Percentiles rank a stretch among this genome's conserved stretches.
Conservation (phyloP, 2,797 vertebrate genomes). For the Poeciliopsis turneri region DNA sequence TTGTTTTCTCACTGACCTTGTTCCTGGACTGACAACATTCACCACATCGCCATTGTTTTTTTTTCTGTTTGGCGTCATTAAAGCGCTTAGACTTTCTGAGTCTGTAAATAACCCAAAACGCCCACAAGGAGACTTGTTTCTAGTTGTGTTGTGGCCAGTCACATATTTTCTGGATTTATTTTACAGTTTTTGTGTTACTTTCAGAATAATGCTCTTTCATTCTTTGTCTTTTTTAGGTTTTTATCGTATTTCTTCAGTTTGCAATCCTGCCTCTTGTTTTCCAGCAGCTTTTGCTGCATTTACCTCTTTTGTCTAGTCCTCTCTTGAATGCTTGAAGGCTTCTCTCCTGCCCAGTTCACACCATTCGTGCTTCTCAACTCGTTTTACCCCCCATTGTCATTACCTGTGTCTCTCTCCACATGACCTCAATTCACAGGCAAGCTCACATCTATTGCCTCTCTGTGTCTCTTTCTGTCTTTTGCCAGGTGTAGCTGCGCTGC, state of each 20-base stretch:
- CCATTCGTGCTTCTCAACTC: slow-evolving; percentile 53
- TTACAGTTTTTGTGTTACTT: not conserved
- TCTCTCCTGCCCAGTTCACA: slow-evolving; percentile 41
- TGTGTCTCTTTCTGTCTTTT: slow-evolving; percentile 45
- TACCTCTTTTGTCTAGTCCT: not conserved
- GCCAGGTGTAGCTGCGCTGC: slow-evolving; percentile 67
- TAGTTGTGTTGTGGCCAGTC: no score
- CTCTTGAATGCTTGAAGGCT: slow-evolving; percentile 29
- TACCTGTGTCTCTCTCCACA: slow-evolving; percentile 65
- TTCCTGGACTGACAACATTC: no score
- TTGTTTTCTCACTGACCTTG: no score
- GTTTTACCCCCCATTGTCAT: slow-evolving; percentile 61
- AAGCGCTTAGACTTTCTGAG: no score
- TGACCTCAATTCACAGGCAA: slow-evolving; percentile 75
- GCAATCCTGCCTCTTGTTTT: not conserved
- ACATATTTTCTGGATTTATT: not conserved
- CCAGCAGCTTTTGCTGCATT: slow-evolving; percentile 2
- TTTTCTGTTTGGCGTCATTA: no score
- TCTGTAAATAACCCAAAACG: no score
- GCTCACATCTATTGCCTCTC: slow-evolving; percentile 63
- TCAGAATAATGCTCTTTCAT: not conserved
- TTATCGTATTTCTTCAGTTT: not conserved
- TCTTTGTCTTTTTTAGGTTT: not conserved
- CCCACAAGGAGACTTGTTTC: no score
- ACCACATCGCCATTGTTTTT: no score